A percentile compares a stretch with the other conserved stretches of the same genome.
Evolutionary conservation across 2,888 invertebrate genomes (phyloP).

Genomic region (Trachelus tabidus): DNA sequence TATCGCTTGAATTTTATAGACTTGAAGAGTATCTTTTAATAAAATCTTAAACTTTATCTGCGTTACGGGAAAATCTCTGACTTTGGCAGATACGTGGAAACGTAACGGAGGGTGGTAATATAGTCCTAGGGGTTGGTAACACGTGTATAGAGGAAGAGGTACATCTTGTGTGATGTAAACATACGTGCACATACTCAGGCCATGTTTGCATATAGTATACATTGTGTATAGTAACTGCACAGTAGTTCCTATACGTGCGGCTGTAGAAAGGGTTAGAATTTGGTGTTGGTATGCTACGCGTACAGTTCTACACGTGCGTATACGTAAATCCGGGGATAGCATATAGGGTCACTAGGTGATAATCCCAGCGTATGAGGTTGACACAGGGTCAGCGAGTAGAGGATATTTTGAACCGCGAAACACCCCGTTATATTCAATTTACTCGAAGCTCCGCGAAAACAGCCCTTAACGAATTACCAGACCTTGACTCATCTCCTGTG

Average conservation of each 20-base stretch:
- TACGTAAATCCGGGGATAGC: not conserved
- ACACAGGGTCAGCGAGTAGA: slow-evolving; percentile 23
- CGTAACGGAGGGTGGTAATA: not conserved
- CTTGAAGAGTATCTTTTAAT: not conserved
- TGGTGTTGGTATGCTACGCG: not conserved
- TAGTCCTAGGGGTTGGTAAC: not conserved
- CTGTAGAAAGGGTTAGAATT: not conserved
- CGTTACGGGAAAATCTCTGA: not conserved
- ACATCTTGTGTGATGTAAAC: not conserved
- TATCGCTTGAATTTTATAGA: too few species aligned
- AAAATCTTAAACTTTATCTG: not conserved
- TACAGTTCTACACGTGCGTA: not conserved
- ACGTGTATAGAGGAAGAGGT: not conserved
- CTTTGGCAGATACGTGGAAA: not conserved
- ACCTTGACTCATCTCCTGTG: not conserved
- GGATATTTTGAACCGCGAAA: not conserved
- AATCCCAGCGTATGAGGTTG: slow-evolving; percentile 55
- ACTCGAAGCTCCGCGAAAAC: not conserved
- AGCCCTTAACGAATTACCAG: slow-evolving; percentile 1
- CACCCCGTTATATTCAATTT: not conserved
- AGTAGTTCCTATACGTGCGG: not conserved
- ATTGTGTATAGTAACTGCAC: not conserved
- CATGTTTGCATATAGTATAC: not conserved
- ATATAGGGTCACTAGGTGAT: slow-evolving; percentile 24
- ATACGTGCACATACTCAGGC: not conserved